A percentile compares a stretch with the other conserved stretches of the same genome.
Evolutionary conservation across 2,888 invertebrate species (phyloP).

Genomic region (Drosophila kuntzei): DNA sequence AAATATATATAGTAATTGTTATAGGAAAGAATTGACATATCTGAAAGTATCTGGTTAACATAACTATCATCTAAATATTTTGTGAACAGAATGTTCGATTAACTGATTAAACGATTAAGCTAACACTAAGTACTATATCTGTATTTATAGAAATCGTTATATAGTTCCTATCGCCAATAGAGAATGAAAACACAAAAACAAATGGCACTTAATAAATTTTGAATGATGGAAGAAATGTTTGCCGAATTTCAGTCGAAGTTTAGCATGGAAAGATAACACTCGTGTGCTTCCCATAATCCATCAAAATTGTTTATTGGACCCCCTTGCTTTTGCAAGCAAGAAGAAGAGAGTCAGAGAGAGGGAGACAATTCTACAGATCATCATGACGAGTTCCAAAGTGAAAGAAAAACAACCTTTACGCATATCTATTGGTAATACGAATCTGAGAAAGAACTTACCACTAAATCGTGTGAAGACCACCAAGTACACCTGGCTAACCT

Average conservation of each 20-base stretch:
- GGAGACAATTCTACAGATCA: not conserved
- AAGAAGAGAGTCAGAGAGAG: not conserved
- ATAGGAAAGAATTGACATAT: not conserved
- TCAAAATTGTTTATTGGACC: not conserved
- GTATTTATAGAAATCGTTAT: not conserved
- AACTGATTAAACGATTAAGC: conserved; percentile 11
- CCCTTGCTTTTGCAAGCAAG: not conserved
- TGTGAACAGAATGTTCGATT: conserved; percentile 1
- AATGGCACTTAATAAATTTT: conserved; percentile 27
- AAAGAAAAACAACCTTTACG: conserved; percentile 36
- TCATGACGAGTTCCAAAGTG: conserved; percentile 11
- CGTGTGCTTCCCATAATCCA: conserved; percentile 36
- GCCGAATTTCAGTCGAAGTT: conserved; percentile 50
- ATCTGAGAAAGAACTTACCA: conserved; percentile 2
- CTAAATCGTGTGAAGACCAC: conserved; percentile 88
- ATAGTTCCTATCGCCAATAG: conserved; percentile 26
- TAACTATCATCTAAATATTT: not conserved
- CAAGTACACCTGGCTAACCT: conserved; percentile 92
- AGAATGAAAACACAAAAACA: not conserved
- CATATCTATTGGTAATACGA: conserved; percentile 45
- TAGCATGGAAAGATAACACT: conserved; percentile 44
- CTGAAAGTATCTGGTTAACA: not conserved
- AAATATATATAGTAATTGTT: not conserved
- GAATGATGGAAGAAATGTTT: conserved; percentile 21
- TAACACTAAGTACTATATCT: conserved; percentile 6